Conservation (phyloP, 2,113 vertebrate species). For the Indicator indicator region DNA sequence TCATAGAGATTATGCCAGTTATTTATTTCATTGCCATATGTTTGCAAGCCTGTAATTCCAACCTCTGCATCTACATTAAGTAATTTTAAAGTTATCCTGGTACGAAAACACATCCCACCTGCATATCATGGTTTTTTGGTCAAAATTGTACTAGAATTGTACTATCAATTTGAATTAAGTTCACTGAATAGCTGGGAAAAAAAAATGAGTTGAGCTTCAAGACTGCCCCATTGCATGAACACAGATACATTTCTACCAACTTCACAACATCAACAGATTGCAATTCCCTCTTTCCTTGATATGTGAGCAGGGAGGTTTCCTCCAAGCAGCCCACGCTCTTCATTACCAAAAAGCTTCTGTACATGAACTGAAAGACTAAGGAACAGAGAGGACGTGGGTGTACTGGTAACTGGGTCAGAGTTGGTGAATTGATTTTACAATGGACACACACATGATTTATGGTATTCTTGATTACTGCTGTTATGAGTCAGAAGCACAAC, state of each 20-base stretch:
- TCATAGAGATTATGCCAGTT: not conserved
- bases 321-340: not conserved
- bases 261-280: not conserved
- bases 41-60: not conserved
- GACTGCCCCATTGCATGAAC: not conserved
- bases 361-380: not conserved
- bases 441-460: not conserved
- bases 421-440: not conserved
- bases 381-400: not conserved
- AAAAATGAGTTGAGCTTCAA: not conserved
- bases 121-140: not conserved
- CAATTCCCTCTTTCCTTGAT: not conserved
- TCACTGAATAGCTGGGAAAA: not conserved
- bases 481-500: not conserved
- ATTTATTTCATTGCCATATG: not conserved
- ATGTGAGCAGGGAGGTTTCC: not conserved
- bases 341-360: not conserved
- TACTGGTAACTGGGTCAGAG: not conserved
- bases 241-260: not conserved
- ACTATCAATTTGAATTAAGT: not conserved
- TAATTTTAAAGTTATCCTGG: not conserved
- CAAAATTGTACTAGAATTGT: not conserved
- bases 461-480: not conserved
- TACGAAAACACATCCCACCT: not conserved
- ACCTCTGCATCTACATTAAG: not conserved